Base-by-base conservation (phyloP, 1,140 invertebrate species). In the Drosophila varians region DNA sequence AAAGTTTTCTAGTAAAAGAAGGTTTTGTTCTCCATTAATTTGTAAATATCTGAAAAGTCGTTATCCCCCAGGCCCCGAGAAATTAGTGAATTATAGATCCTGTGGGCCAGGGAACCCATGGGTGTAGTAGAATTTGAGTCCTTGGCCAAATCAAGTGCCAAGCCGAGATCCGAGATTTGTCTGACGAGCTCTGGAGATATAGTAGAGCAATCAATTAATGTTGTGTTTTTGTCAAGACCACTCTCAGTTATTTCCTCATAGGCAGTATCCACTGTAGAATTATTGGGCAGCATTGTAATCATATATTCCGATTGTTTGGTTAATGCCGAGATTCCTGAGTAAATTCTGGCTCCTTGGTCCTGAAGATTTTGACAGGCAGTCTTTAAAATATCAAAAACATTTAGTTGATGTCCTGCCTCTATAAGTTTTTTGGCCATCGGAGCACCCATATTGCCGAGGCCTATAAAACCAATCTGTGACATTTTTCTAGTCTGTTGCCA, bases 201-300 rank as follows among this genome's bases (percentile, higher is more conserved):
- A 6, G 99, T 99, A 70, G 97, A 99, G 65, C 97, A 97, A 90
- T 99, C 99, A 42, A 99, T 95, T 14, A 99, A 92, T 2, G 99
- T 92, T 8, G 95, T 91, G 9, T 73, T 49, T 52, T 74, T 77
- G 25, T 80, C 83, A 11, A 79, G 58, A 9, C 68, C 76, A 53
- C 84, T 56, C 0, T 66, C 64, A 12, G 74, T 74, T 38, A 90
- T 82, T 38, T 84, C 48, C 21, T 90, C 71, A 55, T 96, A 95
- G 0, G 94, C 93, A 23, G 95, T 92, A 11, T 94, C 91, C 3
- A 96, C 95, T 36, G 95, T 93, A 57, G 94, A 92, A 74, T 96
- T 96, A 60, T 95, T 95, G n/a, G 98, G 98, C 68, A 99, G 92
- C 96, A 99, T 99, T 3, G 98, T 98, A n/a, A 99, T 94, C 1